These are phyloP conservation scores for Gasterosteus aculeatus DNA, from an alignment of 2,113 vertebrate genomes.

Conservation along the genomic window DNA sequence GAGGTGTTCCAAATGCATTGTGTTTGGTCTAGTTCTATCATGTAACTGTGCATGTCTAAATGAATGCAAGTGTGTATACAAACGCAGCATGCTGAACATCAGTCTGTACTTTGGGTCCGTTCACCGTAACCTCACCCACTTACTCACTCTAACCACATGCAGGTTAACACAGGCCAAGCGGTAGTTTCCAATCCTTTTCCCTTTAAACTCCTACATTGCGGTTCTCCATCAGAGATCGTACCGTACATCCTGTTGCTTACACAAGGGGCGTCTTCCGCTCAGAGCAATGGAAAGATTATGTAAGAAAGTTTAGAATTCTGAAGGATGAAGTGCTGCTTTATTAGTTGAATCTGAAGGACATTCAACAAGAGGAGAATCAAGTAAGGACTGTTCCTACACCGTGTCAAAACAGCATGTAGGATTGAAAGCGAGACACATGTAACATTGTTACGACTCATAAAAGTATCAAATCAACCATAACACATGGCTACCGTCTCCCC, in stretches of 20 bases:
- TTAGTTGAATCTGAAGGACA: background rate
- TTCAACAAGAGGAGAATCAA: background rate
- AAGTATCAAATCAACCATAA: background rate
- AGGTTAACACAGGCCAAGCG: slow-evolving; percentile 30
- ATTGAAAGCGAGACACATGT: background rate
- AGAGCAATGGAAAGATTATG: slow-evolving; percentile 2
- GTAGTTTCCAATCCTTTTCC: background rate
- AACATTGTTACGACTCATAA: background rate
- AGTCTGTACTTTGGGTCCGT: slow-evolving; percentile 21
- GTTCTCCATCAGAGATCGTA: background rate
- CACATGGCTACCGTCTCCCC: background rate
- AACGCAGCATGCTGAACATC: background rate
- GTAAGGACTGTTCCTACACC: too few species aligned
- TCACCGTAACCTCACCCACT: slow-evolving; percentile 36
- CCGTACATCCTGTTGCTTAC: slow-evolving; percentile 9
- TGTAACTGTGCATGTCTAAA: slow-evolving; percentile 11
- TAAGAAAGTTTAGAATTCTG: background rate
- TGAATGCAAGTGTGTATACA: background rate
- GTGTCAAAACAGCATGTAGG: background rate
- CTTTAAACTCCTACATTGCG: background rate
- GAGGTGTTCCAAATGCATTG: background rate
- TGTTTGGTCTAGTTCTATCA: background rate
- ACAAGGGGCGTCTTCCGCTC: background rate
- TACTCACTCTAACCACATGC: slow-evolving; percentile 39
- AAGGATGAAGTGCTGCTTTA: background rate